Evolutionary conservation across 2,797 vertebrate genomes (phyloP), one percentile per base, ranked within the genome.

Genomic region (Epinephelus awoara): DNA sequence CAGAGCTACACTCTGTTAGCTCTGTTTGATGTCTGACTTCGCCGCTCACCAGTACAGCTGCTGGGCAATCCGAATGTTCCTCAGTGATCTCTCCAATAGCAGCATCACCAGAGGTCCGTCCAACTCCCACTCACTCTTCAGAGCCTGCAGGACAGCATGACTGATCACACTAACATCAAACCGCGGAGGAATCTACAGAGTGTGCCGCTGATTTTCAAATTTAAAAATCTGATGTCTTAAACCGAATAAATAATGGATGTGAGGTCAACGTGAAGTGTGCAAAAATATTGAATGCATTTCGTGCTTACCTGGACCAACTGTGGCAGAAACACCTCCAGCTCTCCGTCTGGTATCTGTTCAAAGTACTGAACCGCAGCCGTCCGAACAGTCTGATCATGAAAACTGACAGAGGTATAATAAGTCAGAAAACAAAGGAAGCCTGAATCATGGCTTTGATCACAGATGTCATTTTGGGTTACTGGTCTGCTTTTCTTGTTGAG

Each of bases 61-160:
- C 56, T 98, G 97, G 49, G 96, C 93, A 1, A 97, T 87, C 77
- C 94, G 95, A 19, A 97, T 71, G 82, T 90, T 97, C 86, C 92
- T 95, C 79, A 98, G 47, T 0, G 97, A 96, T 59, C 95, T 95
- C 44, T 91, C 90, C 72, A 98, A 79, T 21, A 98, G 90, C 46
- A 98, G 90, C 71, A 92, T 94, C 77, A 96, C 95, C 77, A 98
- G 88, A 46, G 96, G 93, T 72, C 96, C 95, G 57, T 97, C 93
- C 70, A 97, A 84, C 69, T 91, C 94, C 97, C 97, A 98, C 88
- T 98, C 97, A 79, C 93, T 95, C 91, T 97, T 98, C 59, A 97
- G 82, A 40, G 96, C 96, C 97, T 98, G 87, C 29, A 57, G 23
- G 50, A 89, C n/a, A 80, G 3, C 2, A 56, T 0, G 42, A 55